Percentiles rank a stretch among this genome's conserved stretches.
phyloP scores from a whole-genome alignment of 2,888 invertebrate species.

The Parnassius glacialis region DNA sequence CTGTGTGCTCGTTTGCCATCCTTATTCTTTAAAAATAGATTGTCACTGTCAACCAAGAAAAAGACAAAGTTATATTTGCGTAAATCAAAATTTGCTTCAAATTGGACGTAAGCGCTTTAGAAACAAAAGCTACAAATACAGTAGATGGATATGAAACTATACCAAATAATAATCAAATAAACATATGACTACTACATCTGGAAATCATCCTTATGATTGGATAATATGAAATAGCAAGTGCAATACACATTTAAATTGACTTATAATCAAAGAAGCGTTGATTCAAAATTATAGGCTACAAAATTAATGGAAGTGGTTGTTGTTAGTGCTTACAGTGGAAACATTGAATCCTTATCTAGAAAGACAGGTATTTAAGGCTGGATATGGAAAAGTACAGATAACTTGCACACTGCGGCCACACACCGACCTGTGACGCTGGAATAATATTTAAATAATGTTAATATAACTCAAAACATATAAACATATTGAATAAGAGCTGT shows the following conservation, averaged over 20 bases:
- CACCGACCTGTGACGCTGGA: neutral
- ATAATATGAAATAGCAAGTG: neutral
- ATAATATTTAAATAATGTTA: too few relatives aligned
- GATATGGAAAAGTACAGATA: constrained; percentile 10
- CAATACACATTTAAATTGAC: neutral
- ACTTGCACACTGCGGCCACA: constrained; percentile 11
- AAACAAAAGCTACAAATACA: neutral
- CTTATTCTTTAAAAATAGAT: neutral
- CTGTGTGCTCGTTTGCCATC: too few relatives aligned
- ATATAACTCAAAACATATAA: too few relatives aligned
- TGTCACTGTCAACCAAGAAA: constrained; percentile 7
- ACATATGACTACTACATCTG: neutral
- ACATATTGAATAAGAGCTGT: too few relatives aligned
- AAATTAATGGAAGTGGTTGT: constrained; percentile 11
- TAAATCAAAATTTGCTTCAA: neutral
- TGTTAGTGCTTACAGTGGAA: constrained; percentile 4
- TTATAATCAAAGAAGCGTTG: constrained; percentile 11
- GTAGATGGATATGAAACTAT: neutral
- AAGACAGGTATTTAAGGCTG: constrained; percentile 18
- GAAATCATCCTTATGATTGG: constrained; percentile 3
- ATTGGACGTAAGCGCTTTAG: neutral
- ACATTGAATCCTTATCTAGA: constrained; percentile 20
- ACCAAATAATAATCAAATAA: constrained; percentile 1
- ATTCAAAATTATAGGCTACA: constrained; percentile 1
- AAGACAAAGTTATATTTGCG: neutral